A percentile compares a stretch with the other conserved stretches of the same genome.
Evolutionary conservation across 1,140 invertebrate species (phyloP).

Genomic region (Lordiphosa collinella): DNA sequence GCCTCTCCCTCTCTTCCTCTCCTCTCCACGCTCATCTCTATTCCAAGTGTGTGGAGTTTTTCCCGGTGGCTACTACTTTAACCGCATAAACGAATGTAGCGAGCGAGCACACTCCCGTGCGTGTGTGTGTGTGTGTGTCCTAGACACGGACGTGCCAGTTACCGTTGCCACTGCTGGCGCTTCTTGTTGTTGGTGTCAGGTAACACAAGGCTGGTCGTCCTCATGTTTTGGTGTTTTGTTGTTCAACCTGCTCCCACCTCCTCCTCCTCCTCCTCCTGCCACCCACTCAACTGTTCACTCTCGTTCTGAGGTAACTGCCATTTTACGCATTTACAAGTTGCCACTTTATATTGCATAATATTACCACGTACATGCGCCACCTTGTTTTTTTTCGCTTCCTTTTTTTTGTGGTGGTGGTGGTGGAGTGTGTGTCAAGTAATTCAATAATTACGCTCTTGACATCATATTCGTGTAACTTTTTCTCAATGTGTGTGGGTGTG

Average conservation of each 20-base stretch:
- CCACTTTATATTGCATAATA: conserved; percentile 51
- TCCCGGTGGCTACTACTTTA: conserved; percentile 61
- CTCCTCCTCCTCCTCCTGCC: too few species aligned
- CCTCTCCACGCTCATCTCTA: background rate
- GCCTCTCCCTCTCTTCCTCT: too few species aligned
- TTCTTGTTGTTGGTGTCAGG: conserved; percentile 19
- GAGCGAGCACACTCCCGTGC: conserved; percentile 1
- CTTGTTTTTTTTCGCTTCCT: conserved; percentile 17
- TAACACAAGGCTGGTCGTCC: conserved; percentile 15
- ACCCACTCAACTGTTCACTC: background rate
- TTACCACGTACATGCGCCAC: conserved; percentile 37
- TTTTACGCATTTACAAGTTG: conserved; percentile 60
- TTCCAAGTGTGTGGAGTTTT: conserved; percentile 5
- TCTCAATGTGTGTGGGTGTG: conserved; percentile 13
- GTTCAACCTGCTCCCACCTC: too few species aligned
- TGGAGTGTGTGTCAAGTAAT: conserved; percentile 47
- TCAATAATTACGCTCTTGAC: conserved; percentile 74
- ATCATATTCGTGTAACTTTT: conserved; percentile 68
- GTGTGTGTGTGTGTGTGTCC: conserved; percentile 19
- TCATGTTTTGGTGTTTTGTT: conserved; percentile 39
- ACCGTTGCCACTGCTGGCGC: conserved; percentile 27
- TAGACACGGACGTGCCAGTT: conserved; percentile 32
- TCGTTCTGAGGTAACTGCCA: conserved; percentile 44
- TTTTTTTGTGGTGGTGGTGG: conserved; percentile 7
- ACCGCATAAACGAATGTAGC: conserved; percentile 55